Percentiles rank a stretch among this genome's conserved stretches.
phyloP scores from a whole-genome alignment of 2,113 vertebrate genomes.

The Eulemur rufifrons region DNA sequence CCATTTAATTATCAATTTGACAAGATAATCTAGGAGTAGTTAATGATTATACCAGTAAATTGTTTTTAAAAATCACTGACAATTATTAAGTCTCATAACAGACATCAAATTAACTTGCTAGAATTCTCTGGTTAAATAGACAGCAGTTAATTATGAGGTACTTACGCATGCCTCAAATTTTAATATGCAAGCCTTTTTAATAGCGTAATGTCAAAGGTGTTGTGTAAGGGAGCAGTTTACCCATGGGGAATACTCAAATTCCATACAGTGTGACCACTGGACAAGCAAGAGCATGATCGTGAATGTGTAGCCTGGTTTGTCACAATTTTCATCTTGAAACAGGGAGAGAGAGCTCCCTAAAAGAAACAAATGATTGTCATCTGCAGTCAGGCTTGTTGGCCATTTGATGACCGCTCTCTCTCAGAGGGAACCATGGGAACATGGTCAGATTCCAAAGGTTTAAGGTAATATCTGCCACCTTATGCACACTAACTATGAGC shows the following conservation, averaged over 20 bases:
- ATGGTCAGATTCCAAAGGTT: neutral
- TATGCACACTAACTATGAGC: neutral
- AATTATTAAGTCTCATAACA: slow-evolving; percentile 85
- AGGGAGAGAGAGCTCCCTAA: neutral
- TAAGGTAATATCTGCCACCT: neutral
- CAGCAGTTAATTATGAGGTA: slow-evolving; percentile 83
- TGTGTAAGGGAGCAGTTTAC: slow-evolving; percentile 54
- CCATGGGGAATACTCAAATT: neutral
- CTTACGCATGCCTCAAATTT: slow-evolving; percentile 82
- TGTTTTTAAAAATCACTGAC: slow-evolving; percentile 80
- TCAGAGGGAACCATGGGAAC: neutral
- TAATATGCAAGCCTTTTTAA: slow-evolving; percentile 79
- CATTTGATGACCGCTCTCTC: neutral
- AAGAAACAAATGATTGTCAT: neutral
- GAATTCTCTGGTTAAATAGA: slow-evolving; percentile 84
- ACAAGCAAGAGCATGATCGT: neutral
- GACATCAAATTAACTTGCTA: slow-evolving; percentile 83
- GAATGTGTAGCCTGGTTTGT: neutral
- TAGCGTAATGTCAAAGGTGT: slow-evolving; percentile 24
- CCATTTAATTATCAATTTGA: slow-evolving; percentile 88
- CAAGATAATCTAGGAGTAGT: slow-evolving; percentile 86
- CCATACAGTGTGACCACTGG: neutral
- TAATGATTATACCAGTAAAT: slow-evolving; percentile 85
- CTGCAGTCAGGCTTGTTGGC: neutral
- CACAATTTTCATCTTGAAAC: neutral